Base-by-base conservation (phyloP, 2,888 invertebrate genomes). In the Lottia gigantea region DNA sequence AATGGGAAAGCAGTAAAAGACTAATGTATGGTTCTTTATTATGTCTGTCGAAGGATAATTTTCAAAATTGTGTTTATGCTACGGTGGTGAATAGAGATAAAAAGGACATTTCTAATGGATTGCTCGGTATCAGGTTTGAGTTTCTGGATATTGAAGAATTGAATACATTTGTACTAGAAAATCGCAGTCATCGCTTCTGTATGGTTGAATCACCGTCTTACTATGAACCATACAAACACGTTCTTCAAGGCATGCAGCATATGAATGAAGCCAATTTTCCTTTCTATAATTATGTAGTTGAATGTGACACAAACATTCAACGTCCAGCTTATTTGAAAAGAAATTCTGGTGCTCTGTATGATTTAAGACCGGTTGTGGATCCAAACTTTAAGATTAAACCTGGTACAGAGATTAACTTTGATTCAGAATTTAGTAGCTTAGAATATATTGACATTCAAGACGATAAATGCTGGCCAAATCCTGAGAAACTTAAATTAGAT, bases 191-290 rank as follows among this genome's bases (percentile, higher is more conserved):
- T 12, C 70, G 72, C 14, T 85, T 80, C 70, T 74, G 92, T 0
- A 93, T 95, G 93, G 91, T 94, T 2, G 94, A 95, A 85, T 93
- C 94, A 67, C 92, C 92, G 66, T 92, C 93, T 0, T 95, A 93
- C 86, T 95, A 95, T 84, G 95, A 95, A 83, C 94, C 95, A 0
- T 95, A 95, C 84, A 91, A 92, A 75, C 92, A 93, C 82, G 93
- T 94, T 0, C 89, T 94, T 68, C 91, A 90, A 77, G 93, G 92
- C 16, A 85, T 95, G 40, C 91, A 93, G 81, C 88, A 88, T 1
- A 91, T 92, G 67, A 88, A 89, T 64, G 49, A 72, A 23, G 23
- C 6, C 23, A 78, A 80, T 63, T 71, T 83, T 31, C 82, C 83
- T 7, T 82, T 84, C 71, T 73, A 78, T 65, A 71, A 71, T 45